Percentiles rank a stretch among this genome's conserved stretches.
phyloP scores from a whole-genome alignment of 2,797 vertebrate species.

The Takifugu ocellatus region DNA sequence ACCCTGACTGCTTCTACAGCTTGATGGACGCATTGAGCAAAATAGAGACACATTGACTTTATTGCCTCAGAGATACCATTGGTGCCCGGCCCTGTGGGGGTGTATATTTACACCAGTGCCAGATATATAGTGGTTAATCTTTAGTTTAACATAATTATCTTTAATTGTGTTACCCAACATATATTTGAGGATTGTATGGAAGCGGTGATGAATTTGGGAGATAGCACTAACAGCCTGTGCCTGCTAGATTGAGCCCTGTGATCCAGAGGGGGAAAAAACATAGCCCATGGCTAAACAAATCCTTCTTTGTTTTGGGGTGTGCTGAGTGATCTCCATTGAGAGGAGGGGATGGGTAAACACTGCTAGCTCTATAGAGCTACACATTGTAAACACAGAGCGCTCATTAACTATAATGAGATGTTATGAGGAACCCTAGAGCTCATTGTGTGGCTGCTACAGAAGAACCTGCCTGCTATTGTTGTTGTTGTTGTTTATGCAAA shows the following conservation, averaged over 20 bases:
- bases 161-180: constrained; percentile 48
- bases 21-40: too few relatives aligned
- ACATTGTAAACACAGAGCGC: constrained; percentile 78
- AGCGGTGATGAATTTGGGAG: constrained; percentile 62
- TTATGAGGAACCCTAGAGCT: constrained; percentile 76
- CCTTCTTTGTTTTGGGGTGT: constrained; percentile 74
- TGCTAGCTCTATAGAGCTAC: constrained; percentile 73
- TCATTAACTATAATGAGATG: constrained; percentile 83
- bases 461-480: constrained; percentile 74
- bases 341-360: constrained; percentile 76
- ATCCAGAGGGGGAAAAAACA: constrained; percentile 69
- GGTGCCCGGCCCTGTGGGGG: constrained; percentile 1
- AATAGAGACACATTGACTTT: too few relatives aligned
- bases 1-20: too few relatives aligned
- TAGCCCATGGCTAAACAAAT: constrained; percentile 76
- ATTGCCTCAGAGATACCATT: too few relatives aligned
- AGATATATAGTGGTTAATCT: constrained; percentile 39
- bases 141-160: constrained; percentile 59
- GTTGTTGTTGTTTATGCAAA: constrained; percentile 76
- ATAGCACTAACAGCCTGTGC: constrained; percentile 61
- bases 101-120: constrained; percentile 23
- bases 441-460: constrained; percentile 74
- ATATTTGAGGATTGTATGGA: constrained; percentile 61
- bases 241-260: constrained; percentile 67
- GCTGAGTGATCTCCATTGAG: constrained; percentile 77